phyloP scores from a whole-genome alignment of 2,888 invertebrate species.

The Diplolepis rosae region DNA sequence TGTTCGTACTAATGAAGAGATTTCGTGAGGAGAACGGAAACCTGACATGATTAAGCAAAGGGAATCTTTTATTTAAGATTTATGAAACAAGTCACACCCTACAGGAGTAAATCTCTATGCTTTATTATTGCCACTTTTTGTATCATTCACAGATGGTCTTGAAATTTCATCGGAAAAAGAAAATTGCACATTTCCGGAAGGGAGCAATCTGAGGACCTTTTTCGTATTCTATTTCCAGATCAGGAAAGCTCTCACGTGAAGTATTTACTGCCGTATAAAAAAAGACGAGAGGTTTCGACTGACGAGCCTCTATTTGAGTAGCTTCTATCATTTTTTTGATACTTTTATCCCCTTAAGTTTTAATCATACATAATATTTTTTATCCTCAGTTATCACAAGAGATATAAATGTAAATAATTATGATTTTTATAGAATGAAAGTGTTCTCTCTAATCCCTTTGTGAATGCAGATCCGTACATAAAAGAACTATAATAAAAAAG shows the following conservation, averaged over 20 bases:
- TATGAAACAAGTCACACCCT: background rate
- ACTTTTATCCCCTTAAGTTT: too few species aligned
- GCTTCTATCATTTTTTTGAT: background rate
- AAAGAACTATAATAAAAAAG: too few species aligned
- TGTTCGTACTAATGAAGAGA: background rate
- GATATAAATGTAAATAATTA: too few species aligned
- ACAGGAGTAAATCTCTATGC: background rate
- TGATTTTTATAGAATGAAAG: too few species aligned
- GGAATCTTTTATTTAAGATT: background rate
- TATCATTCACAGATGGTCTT: conserved; percentile 11
- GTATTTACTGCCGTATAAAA: conserved; percentile 13
- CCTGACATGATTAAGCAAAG: background rate
- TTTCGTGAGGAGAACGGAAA: background rate
- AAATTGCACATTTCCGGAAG: conserved; percentile 26
- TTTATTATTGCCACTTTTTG: conserved; percentile 3
- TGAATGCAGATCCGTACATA: too few species aligned
- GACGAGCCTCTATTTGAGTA: background rate
- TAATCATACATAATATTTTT: too few species aligned
- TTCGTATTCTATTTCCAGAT: conserved; percentile 27
- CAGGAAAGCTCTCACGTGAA: conserved; percentile 23
- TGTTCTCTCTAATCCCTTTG: too few species aligned
- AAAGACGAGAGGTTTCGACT: background rate
- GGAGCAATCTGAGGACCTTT: conserved; percentile 11
- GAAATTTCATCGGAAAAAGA: conserved; percentile 12
- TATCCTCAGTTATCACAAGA: too few species aligned